Evolutionary conservation across 2,797 vertebrate genomes (phyloP).

Genomic region (Rhinoraja longicauda): DNA sequence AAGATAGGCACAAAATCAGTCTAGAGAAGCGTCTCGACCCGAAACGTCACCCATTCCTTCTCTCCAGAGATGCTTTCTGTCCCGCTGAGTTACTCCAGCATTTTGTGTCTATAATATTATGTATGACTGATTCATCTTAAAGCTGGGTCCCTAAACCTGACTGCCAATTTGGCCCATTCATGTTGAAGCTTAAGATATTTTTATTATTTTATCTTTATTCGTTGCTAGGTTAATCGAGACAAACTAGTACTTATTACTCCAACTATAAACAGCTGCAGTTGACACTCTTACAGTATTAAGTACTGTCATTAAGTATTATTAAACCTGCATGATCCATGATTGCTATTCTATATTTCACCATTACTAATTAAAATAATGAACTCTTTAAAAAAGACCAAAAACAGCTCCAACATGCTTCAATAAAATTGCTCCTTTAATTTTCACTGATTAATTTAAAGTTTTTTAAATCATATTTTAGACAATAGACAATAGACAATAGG

Average conservation of each 20-base stretch:
- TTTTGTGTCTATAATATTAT: background rate
- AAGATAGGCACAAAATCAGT: no score
- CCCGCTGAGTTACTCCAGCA: no score
- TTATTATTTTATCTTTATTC: background rate
- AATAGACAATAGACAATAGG: no score
- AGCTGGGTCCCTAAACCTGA: background rate
- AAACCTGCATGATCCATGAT: constrained; percentile 30
- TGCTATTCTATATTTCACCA: constrained; percentile 24
- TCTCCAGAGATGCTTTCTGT: no score
- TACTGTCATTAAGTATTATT: constrained; percentile 33
- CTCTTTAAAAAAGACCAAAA: constrained; percentile 4
- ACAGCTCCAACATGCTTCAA: background rate
- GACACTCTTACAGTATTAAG: constrained; percentile 11
- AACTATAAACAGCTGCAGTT: constrained; percentile 16
- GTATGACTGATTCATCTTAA: background rate
- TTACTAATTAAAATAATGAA: constrained; percentile 31
- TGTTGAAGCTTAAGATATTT: background rate
- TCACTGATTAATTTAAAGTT: background rate
- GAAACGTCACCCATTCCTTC: no score
- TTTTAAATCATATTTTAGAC: background rate
- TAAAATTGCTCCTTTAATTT: background rate
- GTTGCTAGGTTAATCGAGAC: constrained; percentile 20
- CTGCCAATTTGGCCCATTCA: background rate
- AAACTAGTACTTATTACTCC: background rate
- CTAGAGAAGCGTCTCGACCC: no score